A percentile compares a stretch with the other conserved stretches of the same genome.
Evolutionary conservation across 2,888 invertebrate species (phyloP).

Genomic region (Tachina fera): DNA sequence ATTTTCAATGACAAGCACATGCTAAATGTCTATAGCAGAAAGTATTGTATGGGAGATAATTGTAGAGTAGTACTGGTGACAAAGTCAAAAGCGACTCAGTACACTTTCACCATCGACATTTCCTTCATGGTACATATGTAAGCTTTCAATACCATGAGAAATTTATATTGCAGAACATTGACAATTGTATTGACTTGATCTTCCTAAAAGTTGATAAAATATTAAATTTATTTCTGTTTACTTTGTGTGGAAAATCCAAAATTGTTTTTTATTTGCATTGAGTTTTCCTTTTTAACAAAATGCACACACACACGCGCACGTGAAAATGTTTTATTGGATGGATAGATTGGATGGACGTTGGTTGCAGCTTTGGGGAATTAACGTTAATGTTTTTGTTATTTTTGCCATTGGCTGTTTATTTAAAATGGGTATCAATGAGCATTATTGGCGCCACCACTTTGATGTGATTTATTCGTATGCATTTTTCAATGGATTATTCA

Average conservation of each 20-base stretch:
- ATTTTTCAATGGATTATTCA: conserved; percentile 22
- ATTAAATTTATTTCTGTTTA: neutral
- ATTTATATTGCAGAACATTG: neutral
- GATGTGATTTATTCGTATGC: conserved; percentile 55
- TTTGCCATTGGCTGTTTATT: conserved; percentile 14
- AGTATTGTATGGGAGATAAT: too few relatives aligned
- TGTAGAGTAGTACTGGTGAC: too few relatives aligned
- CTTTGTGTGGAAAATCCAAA: neutral
- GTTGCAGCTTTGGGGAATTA: conserved; percentile 45
- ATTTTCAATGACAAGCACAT: too few relatives aligned
- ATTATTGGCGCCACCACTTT: conserved; percentile 67
- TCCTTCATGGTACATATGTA: too few relatives aligned
- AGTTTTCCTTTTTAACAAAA: neutral
- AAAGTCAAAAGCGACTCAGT: too few relatives aligned
- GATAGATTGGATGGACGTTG: neutral
- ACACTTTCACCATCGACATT: too few relatives aligned
- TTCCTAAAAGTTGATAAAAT: conserved; percentile 8
- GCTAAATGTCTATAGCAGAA: too few relatives aligned
- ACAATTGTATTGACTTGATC: conserved; percentile 11
- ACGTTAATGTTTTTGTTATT: conserved; percentile 9
- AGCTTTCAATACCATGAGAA: neutral
- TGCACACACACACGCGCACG: conserved; percentile 11
- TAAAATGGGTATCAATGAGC: conserved; percentile 39
- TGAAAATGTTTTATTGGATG: conserved; percentile 53
- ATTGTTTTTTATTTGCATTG: conserved; percentile 36